Conservation (phyloP, 92 coral and sea anemone species). For the Epizoanthus ramosus region DNA sequence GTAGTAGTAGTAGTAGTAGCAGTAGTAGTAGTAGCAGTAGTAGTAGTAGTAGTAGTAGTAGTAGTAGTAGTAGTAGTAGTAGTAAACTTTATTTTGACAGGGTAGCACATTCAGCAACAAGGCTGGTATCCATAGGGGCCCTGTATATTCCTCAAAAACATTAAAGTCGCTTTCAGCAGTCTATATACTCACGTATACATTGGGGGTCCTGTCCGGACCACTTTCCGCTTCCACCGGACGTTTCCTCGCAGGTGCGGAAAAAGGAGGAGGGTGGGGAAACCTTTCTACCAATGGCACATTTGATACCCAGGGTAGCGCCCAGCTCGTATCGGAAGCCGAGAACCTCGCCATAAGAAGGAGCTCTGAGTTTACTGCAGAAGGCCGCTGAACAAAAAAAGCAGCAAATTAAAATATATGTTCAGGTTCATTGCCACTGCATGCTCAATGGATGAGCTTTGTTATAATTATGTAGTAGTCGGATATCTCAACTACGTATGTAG, state of each 20-base stretch:
- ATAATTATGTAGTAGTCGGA: background rate
- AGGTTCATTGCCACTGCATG: background rate
- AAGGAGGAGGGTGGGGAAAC: conserved; percentile 77
- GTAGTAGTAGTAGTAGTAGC: no score
- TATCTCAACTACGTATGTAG: no score
- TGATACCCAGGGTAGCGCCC: conserved; percentile 90
- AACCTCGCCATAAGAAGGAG: conserved; percentile 77
- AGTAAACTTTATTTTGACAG: no score
- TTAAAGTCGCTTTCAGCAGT: no score
- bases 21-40: no score
- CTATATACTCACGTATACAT: conserved; percentile 71
- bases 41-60: no score
- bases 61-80: no score
- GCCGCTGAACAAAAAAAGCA: conserved; percentile 65
- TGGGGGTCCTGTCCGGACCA: conserved; percentile 91
- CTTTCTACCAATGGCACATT: conserved; percentile 77
- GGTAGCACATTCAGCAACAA: no score
- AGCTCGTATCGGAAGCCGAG: conserved; percentile 92
- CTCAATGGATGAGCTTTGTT: background rate
- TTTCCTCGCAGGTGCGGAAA: conserved; percentile 74
- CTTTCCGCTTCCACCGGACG: conserved; percentile 60
- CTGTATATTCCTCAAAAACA: no score
- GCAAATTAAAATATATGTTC: background rate
- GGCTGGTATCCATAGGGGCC: no score
- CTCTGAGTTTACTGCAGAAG: conserved; percentile 77